phyloP scores from a whole-genome alignment of 1,140 invertebrate genomes.

The Papilio polyxenes region DNA sequence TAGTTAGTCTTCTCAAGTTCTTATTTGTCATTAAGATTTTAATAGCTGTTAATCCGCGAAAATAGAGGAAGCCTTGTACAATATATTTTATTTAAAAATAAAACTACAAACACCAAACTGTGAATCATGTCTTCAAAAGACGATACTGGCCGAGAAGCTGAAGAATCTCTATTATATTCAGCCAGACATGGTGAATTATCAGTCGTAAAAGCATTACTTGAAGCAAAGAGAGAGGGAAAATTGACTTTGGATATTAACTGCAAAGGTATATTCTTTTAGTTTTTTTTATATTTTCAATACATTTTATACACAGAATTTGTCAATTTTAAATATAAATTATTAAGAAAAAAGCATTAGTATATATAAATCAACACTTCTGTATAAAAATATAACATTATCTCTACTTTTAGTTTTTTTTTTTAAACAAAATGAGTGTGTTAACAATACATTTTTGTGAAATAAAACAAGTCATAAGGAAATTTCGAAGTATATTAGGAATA shows the following conservation, averaged over 20 bases:
- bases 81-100: background rate
- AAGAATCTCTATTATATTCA: conserved; percentile 76
- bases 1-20: background rate
- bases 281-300: conserved; percentile 12
- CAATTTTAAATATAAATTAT: too few species aligned
- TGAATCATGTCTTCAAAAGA: conserved; percentile 57
- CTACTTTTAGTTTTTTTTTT: too few species aligned
- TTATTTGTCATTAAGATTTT: background rate
- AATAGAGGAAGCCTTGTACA: background rate
- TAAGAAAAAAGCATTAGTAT: too few species aligned
- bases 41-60: background rate
- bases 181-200: conserved; percentile 75
- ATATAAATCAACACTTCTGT: too few species aligned
- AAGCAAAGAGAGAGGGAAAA: conserved; percentile 66
- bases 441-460: too few species aligned
- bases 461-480: too few species aligned
- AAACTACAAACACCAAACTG: background rate
- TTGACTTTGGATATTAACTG: conserved; percentile 76
- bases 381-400: too few species aligned
- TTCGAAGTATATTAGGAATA: too few species aligned
- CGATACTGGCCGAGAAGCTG: conserved; percentile 59
- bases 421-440: background rate
- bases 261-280: conserved; percentile 64
- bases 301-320: background rate
- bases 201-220: conserved; percentile 71